Evolutionary conservation across 2,888 invertebrate species (phyloP), one percentile per base, ranked within the genome.

Genomic region (Drosophila mercatorum): DNA sequence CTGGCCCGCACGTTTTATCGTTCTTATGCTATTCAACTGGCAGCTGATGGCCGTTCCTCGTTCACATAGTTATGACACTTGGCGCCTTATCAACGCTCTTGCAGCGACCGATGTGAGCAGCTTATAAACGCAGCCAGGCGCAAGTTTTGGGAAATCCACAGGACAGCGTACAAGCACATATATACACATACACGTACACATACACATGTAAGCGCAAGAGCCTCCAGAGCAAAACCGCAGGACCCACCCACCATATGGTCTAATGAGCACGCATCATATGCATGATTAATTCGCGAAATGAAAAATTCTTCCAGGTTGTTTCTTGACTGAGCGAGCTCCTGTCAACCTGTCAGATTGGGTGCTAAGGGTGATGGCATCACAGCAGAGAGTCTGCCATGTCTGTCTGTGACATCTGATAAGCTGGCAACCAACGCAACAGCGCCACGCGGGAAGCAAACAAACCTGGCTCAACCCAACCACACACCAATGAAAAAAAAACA

Each of bases 51-150:
- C 17, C 22, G 36, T 53, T 46, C 34, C 38, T 46, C 38, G 44
- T 61, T 61, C 61, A n/a, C 68, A 83, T 80, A 85, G 79, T 80
- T 89, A 78, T 86, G 83, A 86, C 88, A 86, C 78, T 89, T 88
- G 83, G 74, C 74, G 75, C 75, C 81, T 89, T 89, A 90, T 89
- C 90, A 80, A 83, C 44, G 46, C 46, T 56, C 77, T 63, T 75
- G 83, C 85, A 85, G 87, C 73, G 56, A 63, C 70, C 64, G 46
- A 40, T 47, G 28, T 28, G 17, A 65, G 70, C 38, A 68, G 73
- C 75, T 78, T 80, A 68, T 71, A 70, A 79, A 69, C 64, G 76
- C 68, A 78, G 28, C 55, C 68, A 71, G 51, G 69, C 81, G 72
- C 83, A 78, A 72, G 49, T 65, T 65, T 62, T 65, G 58, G 28